Base-by-base conservation (phyloP, 2,888 invertebrate genomes). In the Oxyteleia sp. region DNA sequence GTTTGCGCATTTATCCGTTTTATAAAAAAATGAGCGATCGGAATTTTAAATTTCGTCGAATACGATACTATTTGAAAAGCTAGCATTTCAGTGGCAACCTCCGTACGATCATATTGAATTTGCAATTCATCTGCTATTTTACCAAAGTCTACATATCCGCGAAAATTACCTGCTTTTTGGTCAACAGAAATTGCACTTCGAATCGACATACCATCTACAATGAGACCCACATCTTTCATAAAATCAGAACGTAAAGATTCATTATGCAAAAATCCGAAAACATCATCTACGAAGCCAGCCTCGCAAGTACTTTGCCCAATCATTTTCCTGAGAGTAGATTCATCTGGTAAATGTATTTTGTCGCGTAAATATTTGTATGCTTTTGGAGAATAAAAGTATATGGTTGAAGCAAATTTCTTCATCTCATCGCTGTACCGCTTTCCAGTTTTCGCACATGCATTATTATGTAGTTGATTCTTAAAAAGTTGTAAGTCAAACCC, bases 21-120 rank as follows among this genome's bases (percentile, higher is more conserved):
- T 10, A 51, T 38, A 15, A 61, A 61, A 43, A 61, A 61, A 61
- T 61, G 61, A 10, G 61, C 61, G 2, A 61, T 43, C 13, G 61
- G 64, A 29, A 64, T 32, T 41, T 68, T 51, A 20, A 68, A 68
- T 43, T 68, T 68, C 4, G 13, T 68, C 2, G 49, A 49, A 15
- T 18, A 53, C 0, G 15, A 53, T 0, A 41, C 35, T 16, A 66
- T 66, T 4, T 66, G 66, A 16, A 66, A 66, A 11, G 63, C 63
- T 16, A 47, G 20, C 47, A 63, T 32, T 53, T 66, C 66, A 5
- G 51, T 66, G 8, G 66, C 66, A 2, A 66, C 23, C n/a, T 66
- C 16, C 29, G 29, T 7, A 5, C 45, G 29, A 16, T 66, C 18
- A 16, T 26, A 53, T 16, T 41, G 51, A 7, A 66, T 11, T 5